Conservation (phyloP, 2,797 vertebrate species). For the Anguilla megastoma region DNA sequence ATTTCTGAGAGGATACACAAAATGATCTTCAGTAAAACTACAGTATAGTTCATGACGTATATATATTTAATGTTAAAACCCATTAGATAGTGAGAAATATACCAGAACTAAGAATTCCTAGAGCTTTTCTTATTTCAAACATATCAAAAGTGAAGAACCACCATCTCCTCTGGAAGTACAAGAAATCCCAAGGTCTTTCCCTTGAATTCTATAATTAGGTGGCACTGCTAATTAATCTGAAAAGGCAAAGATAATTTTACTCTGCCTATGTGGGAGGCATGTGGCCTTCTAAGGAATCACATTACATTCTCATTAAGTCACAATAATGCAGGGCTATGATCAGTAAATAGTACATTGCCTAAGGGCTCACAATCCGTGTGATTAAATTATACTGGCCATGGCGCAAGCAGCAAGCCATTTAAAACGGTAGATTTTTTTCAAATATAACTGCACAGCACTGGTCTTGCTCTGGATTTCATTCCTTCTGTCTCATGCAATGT, state of each 20-base stretch:
- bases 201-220: slow-evolving; percentile 21
- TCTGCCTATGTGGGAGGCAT: slow-evolving; percentile 55
- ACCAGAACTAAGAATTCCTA: neutral
- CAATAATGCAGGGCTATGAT: slow-evolving; percentile 57
- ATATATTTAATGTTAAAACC: neutral
- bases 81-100: neutral
- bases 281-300: slow-evolving; percentile 65
- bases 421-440: slow-evolving; percentile 8
- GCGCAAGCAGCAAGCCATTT: slow-evolving; percentile 17
- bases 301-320: slow-evolving; percentile 67
- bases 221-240: slow-evolving; percentile 41
- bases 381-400: slow-evolving; percentile 51
- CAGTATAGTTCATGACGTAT: neutral
- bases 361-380: slow-evolving; percentile 51
- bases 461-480: slow-evolving; percentile 5
- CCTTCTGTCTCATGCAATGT: neutral
- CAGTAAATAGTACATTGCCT: slow-evolving; percentile 57
- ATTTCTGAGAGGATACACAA: neutral
- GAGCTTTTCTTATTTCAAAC: neutral
- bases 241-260: slow-evolving; percentile 59
- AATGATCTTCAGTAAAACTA: neutral
- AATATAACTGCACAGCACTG: neutral
- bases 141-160: neutral
- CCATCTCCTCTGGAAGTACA: neutral
- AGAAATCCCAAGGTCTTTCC: slow-evolving; percentile 4